Percentiles rank a stretch among this genome's conserved stretches.
phyloP scores from a whole-genome alignment of 1,140 invertebrate species.

The Sesamia nonagrioides region DNA sequence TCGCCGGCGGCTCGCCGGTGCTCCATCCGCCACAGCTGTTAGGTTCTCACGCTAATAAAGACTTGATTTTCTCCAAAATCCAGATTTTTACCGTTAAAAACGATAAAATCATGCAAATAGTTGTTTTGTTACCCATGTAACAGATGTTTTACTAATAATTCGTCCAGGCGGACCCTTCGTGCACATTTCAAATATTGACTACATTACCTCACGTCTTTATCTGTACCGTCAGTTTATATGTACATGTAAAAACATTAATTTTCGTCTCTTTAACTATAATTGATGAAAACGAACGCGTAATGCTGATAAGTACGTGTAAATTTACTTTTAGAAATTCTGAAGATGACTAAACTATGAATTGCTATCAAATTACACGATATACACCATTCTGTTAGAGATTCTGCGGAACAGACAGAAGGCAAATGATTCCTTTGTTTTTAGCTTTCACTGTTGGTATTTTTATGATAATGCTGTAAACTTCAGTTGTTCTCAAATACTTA shows the following conservation, averaged over 20 bases:
- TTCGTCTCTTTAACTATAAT: background rate
- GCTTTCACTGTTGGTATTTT: conserved; percentile 16
- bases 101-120: conserved; percentile 1
- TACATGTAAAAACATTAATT: conserved; percentile 34
- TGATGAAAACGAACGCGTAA: background rate
- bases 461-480: background rate
- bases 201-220: conserved; percentile 29
- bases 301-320: background rate
- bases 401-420: background rate
- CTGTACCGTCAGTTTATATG: conserved; percentile 1
- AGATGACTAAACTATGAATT: conserved; percentile 9
- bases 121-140: conserved; percentile 35
- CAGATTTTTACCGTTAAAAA: conserved; percentile 43
- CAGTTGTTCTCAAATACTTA: background rate
- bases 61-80: conserved; percentile 36
- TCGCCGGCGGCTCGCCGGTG: conserved; percentile 74
- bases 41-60: conserved; percentile 60
- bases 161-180: background rate
- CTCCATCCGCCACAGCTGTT: conserved; percentile 74
- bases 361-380: background rate
- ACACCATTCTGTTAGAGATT: conserved; percentile 3
- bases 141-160: conserved; percentile 42
- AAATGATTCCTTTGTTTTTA: conserved; percentile 26
- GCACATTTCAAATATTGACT: conserved; percentile 16
- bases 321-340: background rate